Percentiles rank a stretch among this genome's conserved stretches.
phyloP scores from a whole-genome alignment of 2,888 invertebrate genomes.

The Pachycephus smyrnensis region DNA sequence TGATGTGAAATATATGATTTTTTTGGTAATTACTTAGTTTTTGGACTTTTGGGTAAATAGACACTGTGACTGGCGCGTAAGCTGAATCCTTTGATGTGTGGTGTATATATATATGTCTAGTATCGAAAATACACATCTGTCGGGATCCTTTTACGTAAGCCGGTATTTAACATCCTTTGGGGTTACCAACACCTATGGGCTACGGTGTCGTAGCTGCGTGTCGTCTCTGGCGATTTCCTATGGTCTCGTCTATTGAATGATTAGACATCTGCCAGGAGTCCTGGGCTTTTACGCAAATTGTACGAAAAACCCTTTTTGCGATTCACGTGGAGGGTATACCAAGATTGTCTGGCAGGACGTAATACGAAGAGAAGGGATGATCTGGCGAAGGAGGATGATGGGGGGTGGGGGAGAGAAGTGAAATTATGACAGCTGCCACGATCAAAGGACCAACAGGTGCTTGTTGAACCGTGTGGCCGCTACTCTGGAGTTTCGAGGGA shows the following conservation, averaged over 20 bases:
- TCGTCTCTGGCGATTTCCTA: neutral
- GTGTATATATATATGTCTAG: neutral
- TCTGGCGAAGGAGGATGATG: neutral
- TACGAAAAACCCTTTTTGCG: neutral
- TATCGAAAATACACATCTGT: neutral
- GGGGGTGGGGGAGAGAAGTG: neutral
- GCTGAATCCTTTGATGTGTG: neutral
- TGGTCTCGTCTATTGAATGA: neutral
- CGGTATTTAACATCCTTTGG: neutral
- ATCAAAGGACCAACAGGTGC: neutral
- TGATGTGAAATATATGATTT: neutral
- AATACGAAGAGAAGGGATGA: neutral
- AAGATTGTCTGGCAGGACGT: neutral
- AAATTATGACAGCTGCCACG: neutral
- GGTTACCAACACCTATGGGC: neutral
- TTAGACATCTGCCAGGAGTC: neutral
- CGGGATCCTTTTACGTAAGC: neutral
- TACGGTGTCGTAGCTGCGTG: neutral
- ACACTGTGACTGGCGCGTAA: neutral
- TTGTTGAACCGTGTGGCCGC: neutral
- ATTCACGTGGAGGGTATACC: neutral
- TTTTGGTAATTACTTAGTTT: too few relatives aligned
- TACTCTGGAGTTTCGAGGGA: neutral
- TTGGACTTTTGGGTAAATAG: too few relatives aligned
- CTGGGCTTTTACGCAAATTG: neutral